Conservation (phyloP, 2,888 invertebrate genomes). For the Oithona nana region DNA sequence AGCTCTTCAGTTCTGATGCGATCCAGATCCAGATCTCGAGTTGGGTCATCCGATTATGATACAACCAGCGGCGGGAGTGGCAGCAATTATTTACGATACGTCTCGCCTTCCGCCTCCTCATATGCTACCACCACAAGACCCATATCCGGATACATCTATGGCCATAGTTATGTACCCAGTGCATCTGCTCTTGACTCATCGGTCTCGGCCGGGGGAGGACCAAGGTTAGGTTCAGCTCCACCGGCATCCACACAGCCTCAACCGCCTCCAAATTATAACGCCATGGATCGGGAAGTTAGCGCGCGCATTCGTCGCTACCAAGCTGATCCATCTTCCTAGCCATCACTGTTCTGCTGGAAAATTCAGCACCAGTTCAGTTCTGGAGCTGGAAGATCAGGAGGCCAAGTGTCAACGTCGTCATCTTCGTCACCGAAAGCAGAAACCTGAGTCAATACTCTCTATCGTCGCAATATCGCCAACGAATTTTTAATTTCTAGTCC, state of each 20-base stretch:
- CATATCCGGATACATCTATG: neutral
- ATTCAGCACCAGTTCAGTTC: too few relatives aligned
- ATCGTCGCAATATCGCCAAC: neutral
- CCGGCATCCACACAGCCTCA: neutral
- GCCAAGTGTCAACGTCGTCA: too few relatives aligned
- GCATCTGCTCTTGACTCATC: neutral
- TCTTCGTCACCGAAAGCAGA: neutral
- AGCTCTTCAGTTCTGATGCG: neutral
- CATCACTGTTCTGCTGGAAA: neutral
- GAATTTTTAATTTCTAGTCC: neutral
- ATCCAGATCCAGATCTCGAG: conserved; percentile 8
- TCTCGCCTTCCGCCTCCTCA: neutral
- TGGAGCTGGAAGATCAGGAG: too few relatives aligned
- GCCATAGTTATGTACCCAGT: neutral
- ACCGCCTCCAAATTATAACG: conserved; percentile 4
- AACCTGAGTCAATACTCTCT: neutral
- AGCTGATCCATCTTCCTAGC: neutral
- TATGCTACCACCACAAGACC: neutral
- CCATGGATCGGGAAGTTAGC: conserved; percentile 7
- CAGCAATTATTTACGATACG: neutral
- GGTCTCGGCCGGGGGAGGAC: neutral
- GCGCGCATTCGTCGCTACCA: conserved; percentile 14
- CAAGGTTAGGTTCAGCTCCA: neutral
- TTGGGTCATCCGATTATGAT: conserved; percentile 3
- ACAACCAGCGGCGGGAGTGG: neutral